Evolutionary conservation across 2,888 invertebrate species (phyloP).

Genomic region (Folsomia candida): DNA sequence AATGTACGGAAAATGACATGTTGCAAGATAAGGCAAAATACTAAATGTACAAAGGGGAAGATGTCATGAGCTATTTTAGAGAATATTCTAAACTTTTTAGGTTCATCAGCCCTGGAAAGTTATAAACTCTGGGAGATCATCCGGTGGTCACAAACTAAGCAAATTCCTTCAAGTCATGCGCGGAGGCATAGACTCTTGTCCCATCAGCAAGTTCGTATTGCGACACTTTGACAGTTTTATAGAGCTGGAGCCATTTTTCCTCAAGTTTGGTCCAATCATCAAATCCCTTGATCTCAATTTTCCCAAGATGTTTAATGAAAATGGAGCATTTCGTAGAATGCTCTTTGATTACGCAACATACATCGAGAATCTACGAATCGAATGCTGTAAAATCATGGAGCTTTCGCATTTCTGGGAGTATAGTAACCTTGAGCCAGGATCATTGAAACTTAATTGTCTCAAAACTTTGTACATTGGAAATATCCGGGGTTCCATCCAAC

Average conservation of each 20-base stretch:
- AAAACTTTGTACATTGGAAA: slow-evolving; percentile 36
- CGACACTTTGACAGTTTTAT: slow-evolving; percentile 27
- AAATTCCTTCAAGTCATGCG: slow-evolving; percentile 35
- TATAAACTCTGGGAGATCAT: too few relatives aligned
- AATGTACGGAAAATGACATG: too few relatives aligned
- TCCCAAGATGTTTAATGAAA: slow-evolving; percentile 29
- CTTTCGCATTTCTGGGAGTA: slow-evolving; percentile 11
- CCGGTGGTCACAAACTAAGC: slow-evolving; percentile 36
- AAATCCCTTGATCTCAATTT: slow-evolving; percentile 34
- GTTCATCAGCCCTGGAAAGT: slow-evolving; percentile 39
- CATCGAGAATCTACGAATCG: slow-evolving; percentile 32
- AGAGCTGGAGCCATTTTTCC: slow-evolving; percentile 36
- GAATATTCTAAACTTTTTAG: too few relatives aligned
- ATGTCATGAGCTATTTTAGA: too few relatives aligned
- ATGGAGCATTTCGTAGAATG: slow-evolving; percentile 22
- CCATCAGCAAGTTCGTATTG: slow-evolving; percentile 31
- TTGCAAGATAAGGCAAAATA: too few relatives aligned
- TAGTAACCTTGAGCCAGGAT: slow-evolving; percentile 3
- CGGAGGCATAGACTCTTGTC: slow-evolving; percentile 25
- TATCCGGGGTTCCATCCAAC: slow-evolving; percentile 24
- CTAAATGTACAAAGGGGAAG: too few relatives aligned
- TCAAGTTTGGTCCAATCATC: slow-evolving; percentile 31
- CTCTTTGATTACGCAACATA: slow-evolving; percentile 23
- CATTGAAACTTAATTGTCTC: neutral
- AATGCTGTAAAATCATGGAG: slow-evolving; percentile 35